These are phyloP conservation scores for Diploptera punctata DNA, from an alignment of 2,888 invertebrate species.

Conservation along the genomic window DNA sequence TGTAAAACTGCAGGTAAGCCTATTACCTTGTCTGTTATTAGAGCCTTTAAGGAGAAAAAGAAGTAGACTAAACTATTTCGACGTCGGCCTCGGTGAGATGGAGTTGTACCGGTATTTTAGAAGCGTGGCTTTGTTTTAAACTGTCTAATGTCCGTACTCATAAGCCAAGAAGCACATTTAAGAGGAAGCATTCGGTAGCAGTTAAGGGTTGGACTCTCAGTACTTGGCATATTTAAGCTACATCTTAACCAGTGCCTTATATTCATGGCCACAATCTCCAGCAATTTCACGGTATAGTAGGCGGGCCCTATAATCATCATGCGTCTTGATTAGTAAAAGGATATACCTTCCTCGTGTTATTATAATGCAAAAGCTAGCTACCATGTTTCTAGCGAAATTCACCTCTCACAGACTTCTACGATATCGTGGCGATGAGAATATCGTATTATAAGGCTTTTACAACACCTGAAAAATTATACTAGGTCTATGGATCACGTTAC, in stretches of 20 bases:
- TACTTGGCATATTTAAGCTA: not conserved
- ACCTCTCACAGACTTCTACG: too few species aligned
- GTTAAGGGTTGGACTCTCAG: not conserved
- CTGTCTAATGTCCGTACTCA: not conserved
- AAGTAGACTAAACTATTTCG: too few species aligned
- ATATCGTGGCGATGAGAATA: not conserved
- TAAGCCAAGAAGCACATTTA: not conserved
- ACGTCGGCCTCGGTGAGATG: too few species aligned
- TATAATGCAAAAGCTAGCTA: conserved; percentile 13
- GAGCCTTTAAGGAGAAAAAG: too few species aligned
- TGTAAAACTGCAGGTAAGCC: too few species aligned
- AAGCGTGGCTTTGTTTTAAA: not conserved
- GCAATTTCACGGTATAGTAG: conserved; percentile 38
- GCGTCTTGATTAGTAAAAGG: conserved; percentile 54
- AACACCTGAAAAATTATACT: not conserved
- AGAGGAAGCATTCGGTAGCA: not conserved
- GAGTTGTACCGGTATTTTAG: not conserved
- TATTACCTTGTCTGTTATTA: too few species aligned
- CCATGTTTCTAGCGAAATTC: not conserved
- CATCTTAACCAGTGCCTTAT: conserved; percentile 18
- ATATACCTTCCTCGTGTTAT: conserved; percentile 31
- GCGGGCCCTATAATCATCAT: conserved; percentile 56
- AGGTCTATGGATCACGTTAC: not conserved
- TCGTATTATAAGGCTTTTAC: not conserved
- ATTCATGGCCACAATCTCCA: conserved; percentile 34